Evolutionary conservation across 53 echinoderm and acorn worm genomes (phyloP).

Genomic region (Stichopus horrens): DNA sequence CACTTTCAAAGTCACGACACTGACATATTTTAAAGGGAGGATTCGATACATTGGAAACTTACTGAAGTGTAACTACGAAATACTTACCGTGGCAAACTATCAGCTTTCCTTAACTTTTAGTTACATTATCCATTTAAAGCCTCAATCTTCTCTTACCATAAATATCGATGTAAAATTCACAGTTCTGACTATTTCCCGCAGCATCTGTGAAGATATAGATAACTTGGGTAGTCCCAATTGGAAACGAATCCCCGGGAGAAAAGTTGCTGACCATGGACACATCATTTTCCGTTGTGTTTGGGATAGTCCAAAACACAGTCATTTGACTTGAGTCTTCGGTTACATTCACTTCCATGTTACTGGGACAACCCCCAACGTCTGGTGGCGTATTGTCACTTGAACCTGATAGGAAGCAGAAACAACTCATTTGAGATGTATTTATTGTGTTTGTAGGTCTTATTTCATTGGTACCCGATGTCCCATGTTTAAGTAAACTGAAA

Average conservation of each 20-base stretch:
- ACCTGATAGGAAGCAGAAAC: background rate
- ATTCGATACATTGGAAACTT: too few species aligned
- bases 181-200: background rate
- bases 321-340: background rate
- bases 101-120: too few species aligned
- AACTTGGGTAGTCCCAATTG: background rate
- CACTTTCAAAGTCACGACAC: too few species aligned
- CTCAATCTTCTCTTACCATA: background rate
- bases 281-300: background rate
- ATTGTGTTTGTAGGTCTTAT: too few species aligned
- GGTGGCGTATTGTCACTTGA: background rate
- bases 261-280: background rate
- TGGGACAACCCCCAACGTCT: background rate
- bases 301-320: background rate
- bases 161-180: conserved; percentile 3
- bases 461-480: too few species aligned
- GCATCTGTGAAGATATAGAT: conserved; percentile 16
- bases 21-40: too few species aligned
- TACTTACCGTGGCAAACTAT: too few species aligned
- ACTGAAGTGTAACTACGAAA: too few species aligned
- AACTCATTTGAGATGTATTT: too few species aligned
- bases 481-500: too few species aligned
- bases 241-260: background rate
- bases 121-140: too few species aligned
- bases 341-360: background rate